Base-by-base conservation (phyloP, 2,888 invertebrate genomes). In the Cremastinae sp. region DNA sequence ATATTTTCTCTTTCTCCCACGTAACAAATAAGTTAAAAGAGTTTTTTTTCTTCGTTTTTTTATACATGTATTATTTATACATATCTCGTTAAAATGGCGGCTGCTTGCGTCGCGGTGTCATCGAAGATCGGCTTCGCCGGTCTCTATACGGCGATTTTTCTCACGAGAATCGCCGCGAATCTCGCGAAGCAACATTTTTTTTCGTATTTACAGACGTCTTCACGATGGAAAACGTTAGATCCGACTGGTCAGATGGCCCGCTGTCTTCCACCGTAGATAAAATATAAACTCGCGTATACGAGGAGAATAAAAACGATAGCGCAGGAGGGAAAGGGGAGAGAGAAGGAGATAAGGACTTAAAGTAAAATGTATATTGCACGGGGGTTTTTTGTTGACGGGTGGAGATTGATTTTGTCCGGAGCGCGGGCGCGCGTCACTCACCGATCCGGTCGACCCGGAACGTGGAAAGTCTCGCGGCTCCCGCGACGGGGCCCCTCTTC, bases 21-120 rank as follows among this genome's bases (percentile, higher is more conserved):
- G 66, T 62, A 65, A 72, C 73, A 53, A 75, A 74, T 59, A 71
- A 78, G 64, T 70, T 72, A 68, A 69, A 75, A 73, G 43, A 70
- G 64, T 75, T 62, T 61, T 28, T 62, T 55, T 22, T 37, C 49
- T 47, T 62, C 53, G n/a, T 62, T 65, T 68, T 66, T 66, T 66
- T 66, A 70, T 70, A 69, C 64, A 68, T 66, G 65, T 73, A 68
- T 73, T 74, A 74, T 76, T 71, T 70, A 75, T 73, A 28, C 28
- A 28, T 28, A 78, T 61, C 56, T 73, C 70, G 58, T 78, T 76
- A 66, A 78, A 78, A 78, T 71, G 51, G 62, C 68, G 37, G 64
- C 47, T 37, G 43, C 8, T 39, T 47, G 61, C 61, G 53, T 7
- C 16, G 53, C 3, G 16, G 12, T 22, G 14, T 9, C 12, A 53